Evolutionary conservation across 2,113 vertebrate species (phyloP).

Genomic region (Lichenostomus cassidix): DNA sequence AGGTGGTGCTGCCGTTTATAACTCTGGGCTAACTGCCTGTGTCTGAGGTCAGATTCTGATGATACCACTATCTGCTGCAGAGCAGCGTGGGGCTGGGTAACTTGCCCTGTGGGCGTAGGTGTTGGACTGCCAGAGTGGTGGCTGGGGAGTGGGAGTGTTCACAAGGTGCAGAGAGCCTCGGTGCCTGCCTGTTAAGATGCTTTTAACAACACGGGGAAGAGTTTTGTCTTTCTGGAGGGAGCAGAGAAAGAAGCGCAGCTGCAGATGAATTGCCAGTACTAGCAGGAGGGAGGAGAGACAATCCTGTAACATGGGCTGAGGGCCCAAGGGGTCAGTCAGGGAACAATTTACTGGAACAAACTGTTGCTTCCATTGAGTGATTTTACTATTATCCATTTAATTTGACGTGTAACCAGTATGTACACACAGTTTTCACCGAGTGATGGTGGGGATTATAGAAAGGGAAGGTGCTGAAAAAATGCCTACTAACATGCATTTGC

Average conservation of each 20-base stretch:
- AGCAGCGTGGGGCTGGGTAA: neutral
- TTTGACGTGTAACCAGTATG: neutral
- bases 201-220: neutral
- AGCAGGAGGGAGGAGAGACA: neutral
- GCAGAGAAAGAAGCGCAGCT: neutral
- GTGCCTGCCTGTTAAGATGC: neutral
- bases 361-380: neutral
- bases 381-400: neutral
- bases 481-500: neutral
- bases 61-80: neutral
- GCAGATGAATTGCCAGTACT: neutral
- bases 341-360: neutral
- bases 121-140: neutral
- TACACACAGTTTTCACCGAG: neutral
- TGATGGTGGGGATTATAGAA: neutral
- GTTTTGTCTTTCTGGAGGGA: neutral
- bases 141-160: neutral
- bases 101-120: fast-evolving
- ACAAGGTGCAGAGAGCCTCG: neutral
- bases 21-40: neutral
- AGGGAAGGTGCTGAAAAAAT: neutral
- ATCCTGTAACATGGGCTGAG: fast-evolving
- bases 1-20: neutral
- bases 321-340: neutral
- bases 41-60: neutral